Percentiles rank a stretch among this genome's conserved stretches.
Conservation (phyloP, 2,797 vertebrate genomes). For the Myioborus miniatus region DNA sequence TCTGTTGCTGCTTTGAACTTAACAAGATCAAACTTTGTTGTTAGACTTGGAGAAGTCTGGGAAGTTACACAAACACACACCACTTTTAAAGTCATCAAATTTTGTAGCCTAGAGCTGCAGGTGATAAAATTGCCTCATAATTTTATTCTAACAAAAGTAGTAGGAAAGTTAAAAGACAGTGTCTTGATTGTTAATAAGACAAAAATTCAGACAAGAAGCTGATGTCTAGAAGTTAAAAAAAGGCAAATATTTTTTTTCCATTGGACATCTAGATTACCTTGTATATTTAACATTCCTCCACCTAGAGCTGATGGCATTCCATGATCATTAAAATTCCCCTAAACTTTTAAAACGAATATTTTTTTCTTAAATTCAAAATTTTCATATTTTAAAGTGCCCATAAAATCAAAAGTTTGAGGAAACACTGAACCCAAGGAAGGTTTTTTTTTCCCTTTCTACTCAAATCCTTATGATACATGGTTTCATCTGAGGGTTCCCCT, state of each 20-base stretch:
- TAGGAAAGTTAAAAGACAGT: not conserved
- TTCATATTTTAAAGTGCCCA: not conserved
- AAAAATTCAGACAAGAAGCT: not conserved
- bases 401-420: not conserved
- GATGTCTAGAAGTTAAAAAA: not conserved
- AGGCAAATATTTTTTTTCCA: fast-evolving
- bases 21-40: not conserved
- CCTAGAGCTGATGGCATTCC: not conserved
- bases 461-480: not conserved
- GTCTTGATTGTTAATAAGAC: not conserved
- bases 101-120: not conserved
- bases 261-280: not conserved
- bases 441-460: not conserved
- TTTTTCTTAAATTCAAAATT: not conserved
- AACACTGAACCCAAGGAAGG: not conserved
- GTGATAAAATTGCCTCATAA: not conserved
- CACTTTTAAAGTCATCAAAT: not conserved
- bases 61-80: not conserved
- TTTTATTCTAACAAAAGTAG: not conserved
- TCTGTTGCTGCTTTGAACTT: not conserved
- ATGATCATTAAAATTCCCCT: not conserved
- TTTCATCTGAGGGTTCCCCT: not conserved
- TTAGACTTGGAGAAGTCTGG: not conserved
- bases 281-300: not conserved
- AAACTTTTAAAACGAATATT: not conserved